Percentiles rank a stretch among this genome's conserved stretches.
These are phyloP conservation scores for Cardiocondyla obscurior DNA, from an alignment of 1,140 invertebrate genomes.

Conservation along the genomic window DNA sequence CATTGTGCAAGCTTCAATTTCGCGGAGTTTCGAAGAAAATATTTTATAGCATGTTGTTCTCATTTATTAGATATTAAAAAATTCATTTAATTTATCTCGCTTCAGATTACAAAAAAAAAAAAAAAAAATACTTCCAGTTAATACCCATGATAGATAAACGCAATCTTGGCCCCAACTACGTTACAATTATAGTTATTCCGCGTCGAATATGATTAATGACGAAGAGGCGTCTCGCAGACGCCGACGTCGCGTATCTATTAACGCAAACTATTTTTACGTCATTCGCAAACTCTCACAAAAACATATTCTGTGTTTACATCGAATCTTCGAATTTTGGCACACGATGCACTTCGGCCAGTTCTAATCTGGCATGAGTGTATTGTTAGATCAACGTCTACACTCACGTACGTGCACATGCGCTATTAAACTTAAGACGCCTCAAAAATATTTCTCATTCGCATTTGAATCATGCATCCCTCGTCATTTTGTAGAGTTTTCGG, in stretches of 20 bases:
- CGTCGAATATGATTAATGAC: conserved; percentile 25
- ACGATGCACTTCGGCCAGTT: conserved; percentile 1
- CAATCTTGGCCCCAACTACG: neutral
- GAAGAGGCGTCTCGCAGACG: conserved; percentile 19
- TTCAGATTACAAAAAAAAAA: too few relatives aligned
- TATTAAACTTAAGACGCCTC: neutral
- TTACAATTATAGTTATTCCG: conserved; percentile 18
- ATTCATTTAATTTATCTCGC: neutral
- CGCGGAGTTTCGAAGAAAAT: neutral
- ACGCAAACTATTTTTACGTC: conserved; percentile 15
- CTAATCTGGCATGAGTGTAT: conserved; percentile 7
- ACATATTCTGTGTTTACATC: conserved; percentile 38
- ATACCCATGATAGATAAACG: neutral
- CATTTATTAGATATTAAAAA: too few relatives aligned
- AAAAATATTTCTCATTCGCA: neutral
- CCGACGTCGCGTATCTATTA: conserved; percentile 7
- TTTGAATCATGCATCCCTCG: neutral
- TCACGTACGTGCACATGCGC: neutral
- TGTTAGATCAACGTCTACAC: conserved; percentile 38
- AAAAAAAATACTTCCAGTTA: too few relatives aligned
- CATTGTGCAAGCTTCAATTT: neutral
- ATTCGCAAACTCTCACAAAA: conserved; percentile 27
- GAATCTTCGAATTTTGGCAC: conserved; percentile 44
- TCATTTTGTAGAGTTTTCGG: neutral
- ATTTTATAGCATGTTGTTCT: neutral